Percentiles rank a stretch among this genome's conserved stretches.
phyloP scores from a whole-genome alignment of 2,888 invertebrate species.

The Spicauda simplicius region DNA sequence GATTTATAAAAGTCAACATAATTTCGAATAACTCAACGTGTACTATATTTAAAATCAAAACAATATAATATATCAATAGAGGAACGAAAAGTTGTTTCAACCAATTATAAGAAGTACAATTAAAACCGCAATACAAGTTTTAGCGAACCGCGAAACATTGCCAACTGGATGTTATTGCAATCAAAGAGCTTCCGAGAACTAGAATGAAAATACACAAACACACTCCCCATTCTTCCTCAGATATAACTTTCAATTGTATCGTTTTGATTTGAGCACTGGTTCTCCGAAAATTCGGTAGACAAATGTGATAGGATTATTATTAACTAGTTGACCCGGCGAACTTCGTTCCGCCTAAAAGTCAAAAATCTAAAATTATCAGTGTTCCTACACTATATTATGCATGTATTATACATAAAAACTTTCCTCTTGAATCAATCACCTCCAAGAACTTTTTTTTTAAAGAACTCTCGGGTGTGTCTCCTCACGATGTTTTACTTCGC shows the following conservation, averaged over 20 bases:
- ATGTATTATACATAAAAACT: too few species aligned
- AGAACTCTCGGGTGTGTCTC: too few species aligned
- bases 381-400: too few species aligned
- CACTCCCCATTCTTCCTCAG: neutral
- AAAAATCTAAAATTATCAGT: too few species aligned
- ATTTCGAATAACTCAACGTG: too few species aligned
- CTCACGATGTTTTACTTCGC: too few species aligned
- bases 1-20: too few species aligned
- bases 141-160: constrained; percentile 16
- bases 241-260: neutral
- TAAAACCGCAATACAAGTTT: constrained; percentile 13
- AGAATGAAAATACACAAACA: constrained; percentile 23
- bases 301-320: too few species aligned
- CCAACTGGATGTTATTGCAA: constrained; percentile 28
- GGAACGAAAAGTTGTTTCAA: neutral
- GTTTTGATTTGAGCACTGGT: neutral
- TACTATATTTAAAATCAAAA: neutral
- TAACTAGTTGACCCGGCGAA: too few species aligned
- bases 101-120: constrained; percentile 14
- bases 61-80: neutral
- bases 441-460: too few species aligned
- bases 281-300: neutral
- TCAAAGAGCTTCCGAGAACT: constrained; percentile 27
- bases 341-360: too few species aligned
- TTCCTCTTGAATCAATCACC: too few species aligned